phyloP scores from a whole-genome alignment of 1,140 invertebrate species.

The Prorops nasuta region DNA sequence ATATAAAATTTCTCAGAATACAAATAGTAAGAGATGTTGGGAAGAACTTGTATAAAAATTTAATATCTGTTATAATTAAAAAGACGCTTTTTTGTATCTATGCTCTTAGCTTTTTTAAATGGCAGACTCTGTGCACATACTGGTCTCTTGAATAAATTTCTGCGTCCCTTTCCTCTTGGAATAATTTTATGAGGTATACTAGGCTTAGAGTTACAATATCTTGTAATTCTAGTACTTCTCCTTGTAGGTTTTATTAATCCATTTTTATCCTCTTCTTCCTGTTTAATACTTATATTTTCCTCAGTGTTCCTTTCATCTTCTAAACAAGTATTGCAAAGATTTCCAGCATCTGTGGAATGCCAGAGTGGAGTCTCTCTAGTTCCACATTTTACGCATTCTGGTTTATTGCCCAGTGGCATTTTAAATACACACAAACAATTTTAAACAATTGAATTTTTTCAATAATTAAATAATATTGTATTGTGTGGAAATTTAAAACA shows the following conservation, averaged over 20 bases:
- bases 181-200: slow-evolving; percentile 48
- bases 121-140: too few relatives aligned
- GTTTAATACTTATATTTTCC: slow-evolving; percentile 29
- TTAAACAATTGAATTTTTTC: too few relatives aligned
- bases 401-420: slow-evolving; percentile 66
- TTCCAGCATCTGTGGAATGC: slow-evolving; percentile 64
- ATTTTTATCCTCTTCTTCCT: slow-evolving; percentile 46
- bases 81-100: too few relatives aligned
- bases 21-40: too few relatives aligned
- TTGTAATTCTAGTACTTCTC: slow-evolving; percentile 59
- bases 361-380: slow-evolving; percentile 61
- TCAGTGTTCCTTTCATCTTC: slow-evolving; percentile 47
- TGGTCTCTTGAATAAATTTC: slow-evolving; percentile 78
- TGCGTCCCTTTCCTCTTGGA: slow-evolving; percentile 70
- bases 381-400: slow-evolving; percentile 63
- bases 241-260: slow-evolving; percentile 51
- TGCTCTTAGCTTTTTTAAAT: too few relatives aligned
- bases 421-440: too few relatives aligned
- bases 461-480: too few relatives aligned
- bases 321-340: slow-evolving; percentile 63
- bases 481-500: too few relatives aligned
- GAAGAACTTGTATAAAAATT: too few relatives aligned
- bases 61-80: too few relatives aligned
- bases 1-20: too few relatives aligned
- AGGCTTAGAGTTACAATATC: slow-evolving; percentile 58